Evolutionary conservation across 2,797 vertebrate species (phyloP).

Genomic region (Sardinella longiceps): DNA sequence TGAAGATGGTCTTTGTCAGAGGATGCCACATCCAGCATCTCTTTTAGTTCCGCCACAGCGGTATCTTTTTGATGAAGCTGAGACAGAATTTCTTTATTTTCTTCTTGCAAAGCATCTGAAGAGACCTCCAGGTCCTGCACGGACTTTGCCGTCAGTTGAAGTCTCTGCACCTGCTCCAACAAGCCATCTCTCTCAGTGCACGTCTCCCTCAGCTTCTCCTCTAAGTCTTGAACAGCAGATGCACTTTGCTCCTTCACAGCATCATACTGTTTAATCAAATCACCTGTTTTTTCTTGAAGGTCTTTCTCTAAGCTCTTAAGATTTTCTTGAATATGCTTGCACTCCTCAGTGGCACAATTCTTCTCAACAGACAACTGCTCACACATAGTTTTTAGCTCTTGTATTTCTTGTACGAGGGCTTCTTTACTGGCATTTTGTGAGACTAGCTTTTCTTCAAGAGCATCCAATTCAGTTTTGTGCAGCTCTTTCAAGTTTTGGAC

Average conservation of each 20-base stretch:
- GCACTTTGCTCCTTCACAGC: conserved; percentile 86
- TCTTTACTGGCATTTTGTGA: conserved; percentile 68
- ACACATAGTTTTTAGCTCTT: conserved; percentile 75
- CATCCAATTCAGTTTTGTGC: conserved; percentile 69
- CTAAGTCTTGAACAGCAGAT: conserved; percentile 78
- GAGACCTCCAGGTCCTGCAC: conserved; percentile 72
- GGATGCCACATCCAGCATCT: conserved; percentile 64
- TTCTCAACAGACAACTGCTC: conserved; percentile 79
- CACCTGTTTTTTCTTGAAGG: conserved; percentile 82
- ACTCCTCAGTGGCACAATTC: conserved; percentile 79
- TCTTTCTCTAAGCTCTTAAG: conserved; percentile 83
- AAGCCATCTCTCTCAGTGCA: conserved; percentile 82
- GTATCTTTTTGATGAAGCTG: conserved; percentile 76
- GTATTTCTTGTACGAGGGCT: conserved; percentile 68
- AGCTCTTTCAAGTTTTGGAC: conserved; percentile 64
- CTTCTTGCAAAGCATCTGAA: conserved; percentile 69
- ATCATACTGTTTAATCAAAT: conserved; percentile 84
- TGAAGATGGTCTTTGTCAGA: conserved; percentile 70
- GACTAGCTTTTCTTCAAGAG: conserved; percentile 66
- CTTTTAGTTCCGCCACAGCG: conserved; percentile 72
- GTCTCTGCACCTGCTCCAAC: conserved; percentile 72
- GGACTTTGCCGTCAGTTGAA: conserved; percentile 69
- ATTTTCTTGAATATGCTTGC: conserved; percentile 79
- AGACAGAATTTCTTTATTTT: conserved; percentile 72
- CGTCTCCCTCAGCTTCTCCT: conserved; percentile 77